phyloP scores from a whole-genome alignment of 1,140 invertebrate genomes.

The Aphis craccivora region DNA sequence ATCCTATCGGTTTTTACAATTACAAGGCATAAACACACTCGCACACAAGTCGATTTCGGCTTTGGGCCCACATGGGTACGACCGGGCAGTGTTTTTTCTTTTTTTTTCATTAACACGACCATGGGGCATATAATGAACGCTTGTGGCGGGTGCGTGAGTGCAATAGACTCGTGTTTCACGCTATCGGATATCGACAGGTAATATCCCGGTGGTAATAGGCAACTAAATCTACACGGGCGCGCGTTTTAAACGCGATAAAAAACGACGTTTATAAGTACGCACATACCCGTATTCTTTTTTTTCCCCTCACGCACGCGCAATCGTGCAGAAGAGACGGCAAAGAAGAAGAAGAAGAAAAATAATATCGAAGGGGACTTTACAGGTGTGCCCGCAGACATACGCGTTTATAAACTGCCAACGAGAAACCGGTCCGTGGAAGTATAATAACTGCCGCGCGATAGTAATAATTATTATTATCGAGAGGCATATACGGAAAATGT shows the following conservation, averaged over 20 bases:
- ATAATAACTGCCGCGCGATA: conserved; percentile 44
- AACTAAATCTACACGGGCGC: conserved; percentile 54
- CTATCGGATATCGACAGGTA: conserved; percentile 35
- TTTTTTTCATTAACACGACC: not conserved
- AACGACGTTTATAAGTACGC: not conserved
- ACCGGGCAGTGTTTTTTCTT: conserved; percentile 27
- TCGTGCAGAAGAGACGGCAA: not conserved
- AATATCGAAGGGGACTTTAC: conserved; percentile 21
- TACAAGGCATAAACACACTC: not conserved
- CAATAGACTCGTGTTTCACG: conserved; percentile 51
- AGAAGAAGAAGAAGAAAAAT: conserved; percentile 21
- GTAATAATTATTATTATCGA: conserved; percentile 54
- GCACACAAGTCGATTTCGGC: not conserved
- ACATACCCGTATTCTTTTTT: not conserved
- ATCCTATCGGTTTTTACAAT: conserved; percentile 42
- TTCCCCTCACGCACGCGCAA: not conserved
- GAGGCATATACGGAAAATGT: not conserved
- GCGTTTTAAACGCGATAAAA: conserved; percentile 32
- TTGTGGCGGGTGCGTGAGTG: not conserved
- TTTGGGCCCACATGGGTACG: not conserved
- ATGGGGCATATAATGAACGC: not conserved
- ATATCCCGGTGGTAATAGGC: conserved; percentile 53
- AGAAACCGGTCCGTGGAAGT: conserved; percentile 48
- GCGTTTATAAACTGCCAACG: conserved; percentile 40
- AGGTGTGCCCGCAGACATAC: conserved; percentile 53